Evolutionary conservation across 2,113 vertebrate species (phyloP).

Genomic region (Carassius gibelio): DNA sequence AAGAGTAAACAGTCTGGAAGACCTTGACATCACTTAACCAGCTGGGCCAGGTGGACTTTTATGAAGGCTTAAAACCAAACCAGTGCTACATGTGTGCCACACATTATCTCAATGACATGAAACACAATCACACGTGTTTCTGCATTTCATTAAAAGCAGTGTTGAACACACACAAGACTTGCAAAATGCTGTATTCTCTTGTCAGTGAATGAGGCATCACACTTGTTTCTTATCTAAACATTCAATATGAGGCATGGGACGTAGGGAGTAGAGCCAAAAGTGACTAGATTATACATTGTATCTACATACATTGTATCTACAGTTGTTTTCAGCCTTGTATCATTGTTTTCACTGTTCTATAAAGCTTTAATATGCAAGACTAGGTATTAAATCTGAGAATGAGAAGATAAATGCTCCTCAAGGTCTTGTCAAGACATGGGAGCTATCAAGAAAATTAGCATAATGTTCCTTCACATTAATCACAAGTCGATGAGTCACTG

Average conservation of each 20-base stretch:
- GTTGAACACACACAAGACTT: neutral
- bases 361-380: conserved; percentile 44
- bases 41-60: conserved; percentile 39
- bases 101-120: conserved; percentile 11
- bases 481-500: conserved; percentile 23
- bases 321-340: conserved; percentile 30
- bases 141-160: neutral
- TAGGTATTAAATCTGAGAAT: conserved; percentile 37
- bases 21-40: conserved; percentile 27
- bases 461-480: neutral
- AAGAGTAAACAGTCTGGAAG: conserved; percentile 2
- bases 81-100: conserved; percentile 18
- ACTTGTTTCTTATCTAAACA: conserved; percentile 42
- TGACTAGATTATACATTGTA: conserved; percentile 33
- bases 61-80: conserved; percentile 35
- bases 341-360: conserved; percentile 41
- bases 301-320: conserved; percentile 33
- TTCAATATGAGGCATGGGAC: conserved; percentile 32
- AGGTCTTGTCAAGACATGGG: conserved; percentile 40
- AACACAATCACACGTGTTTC: neutral
- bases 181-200: neutral
- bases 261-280: conserved; percentile 24
- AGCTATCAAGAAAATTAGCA: conserved; percentile 12
- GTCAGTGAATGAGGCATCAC: neutral
- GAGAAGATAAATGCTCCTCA: conserved; percentile 46